Evolutionary conservation across 1,140 invertebrate species (phyloP).

Genomic region (Nilaparvata lugens): DNA sequence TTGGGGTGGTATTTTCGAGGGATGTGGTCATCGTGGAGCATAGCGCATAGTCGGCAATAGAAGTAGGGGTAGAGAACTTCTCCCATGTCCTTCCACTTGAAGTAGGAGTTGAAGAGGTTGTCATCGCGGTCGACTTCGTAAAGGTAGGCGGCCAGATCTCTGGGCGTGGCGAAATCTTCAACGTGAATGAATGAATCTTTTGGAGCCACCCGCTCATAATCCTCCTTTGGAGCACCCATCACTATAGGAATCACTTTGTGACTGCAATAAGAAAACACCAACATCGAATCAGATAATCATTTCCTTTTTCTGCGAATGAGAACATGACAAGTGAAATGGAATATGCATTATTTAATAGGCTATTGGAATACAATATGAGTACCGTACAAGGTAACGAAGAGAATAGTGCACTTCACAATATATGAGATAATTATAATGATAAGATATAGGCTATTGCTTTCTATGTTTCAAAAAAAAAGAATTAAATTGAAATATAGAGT

Average conservation of each 20-base stretch:
- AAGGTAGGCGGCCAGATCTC: constrained; percentile 78
- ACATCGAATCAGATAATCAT: too few relatives aligned
- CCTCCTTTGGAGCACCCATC: constrained; percentile 85
- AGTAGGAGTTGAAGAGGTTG: constrained; percentile 80
- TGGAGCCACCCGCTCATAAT: constrained; percentile 80
- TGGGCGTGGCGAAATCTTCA: constrained; percentile 82
- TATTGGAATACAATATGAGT: too few relatives aligned
- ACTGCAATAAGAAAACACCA: constrained; percentile 39
- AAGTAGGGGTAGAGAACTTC: constrained; percentile 93
- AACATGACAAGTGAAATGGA: too few relatives aligned
- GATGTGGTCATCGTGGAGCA: constrained; percentile 70
- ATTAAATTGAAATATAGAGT: too few relatives aligned
- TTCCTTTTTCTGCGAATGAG: too few relatives aligned
- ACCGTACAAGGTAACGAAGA: too few relatives aligned
- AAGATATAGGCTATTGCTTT: too few relatives aligned
- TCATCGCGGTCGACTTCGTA: constrained; percentile 74
- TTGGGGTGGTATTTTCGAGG: constrained; percentile 61
- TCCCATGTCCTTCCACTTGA: constrained; percentile 80
- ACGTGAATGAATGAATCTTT: constrained; percentile 87
- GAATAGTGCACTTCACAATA: too few relatives aligned
- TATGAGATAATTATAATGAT: too few relatives aligned
- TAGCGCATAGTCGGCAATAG: constrained; percentile 88
- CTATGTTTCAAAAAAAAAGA: too few relatives aligned
- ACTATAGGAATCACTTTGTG: constrained; percentile 86
- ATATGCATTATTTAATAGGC: too few relatives aligned